phyloP scores from a whole-genome alignment of 2,888 invertebrate genomes.

The Apantesis nais region DNA sequence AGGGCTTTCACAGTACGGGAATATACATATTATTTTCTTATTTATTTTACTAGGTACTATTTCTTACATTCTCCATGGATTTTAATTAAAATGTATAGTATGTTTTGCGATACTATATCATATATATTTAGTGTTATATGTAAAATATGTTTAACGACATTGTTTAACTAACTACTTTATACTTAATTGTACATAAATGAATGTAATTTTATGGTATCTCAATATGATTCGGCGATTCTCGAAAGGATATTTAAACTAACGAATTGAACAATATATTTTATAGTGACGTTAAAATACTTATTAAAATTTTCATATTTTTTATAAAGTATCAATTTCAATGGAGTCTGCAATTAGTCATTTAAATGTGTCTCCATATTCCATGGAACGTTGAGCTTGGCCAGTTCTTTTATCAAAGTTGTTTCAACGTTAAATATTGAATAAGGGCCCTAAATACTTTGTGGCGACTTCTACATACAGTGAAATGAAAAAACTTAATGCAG shows the following conservation, averaged over 20 bases:
- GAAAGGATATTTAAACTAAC: background rate
- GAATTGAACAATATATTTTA: background rate
- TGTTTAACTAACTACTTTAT: no score
- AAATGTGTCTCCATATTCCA: no score
- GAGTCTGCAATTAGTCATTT: no score
- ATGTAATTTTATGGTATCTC: background rate
- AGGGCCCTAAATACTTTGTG: background rate
- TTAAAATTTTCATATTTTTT: background rate
- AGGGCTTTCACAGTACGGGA: conserved; percentile 38
- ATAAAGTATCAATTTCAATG: background rate
- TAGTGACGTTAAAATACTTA: background rate
- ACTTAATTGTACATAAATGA: no score
- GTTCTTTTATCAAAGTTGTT: no score
- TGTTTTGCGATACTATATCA: no score
- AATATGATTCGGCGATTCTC: background rate
- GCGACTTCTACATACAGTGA: background rate
- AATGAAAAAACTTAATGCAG: no score
- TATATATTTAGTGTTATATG: no score
- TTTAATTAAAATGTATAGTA: background rate
- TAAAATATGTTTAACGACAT: no score
- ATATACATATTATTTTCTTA: background rate
- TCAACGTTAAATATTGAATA: background rate
- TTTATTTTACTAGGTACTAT: background rate
- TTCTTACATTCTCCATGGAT: background rate
- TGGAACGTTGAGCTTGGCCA: no score